Conservation (phyloP, 2,113 vertebrate genomes). For the Aleadryas rufinucha region DNA sequence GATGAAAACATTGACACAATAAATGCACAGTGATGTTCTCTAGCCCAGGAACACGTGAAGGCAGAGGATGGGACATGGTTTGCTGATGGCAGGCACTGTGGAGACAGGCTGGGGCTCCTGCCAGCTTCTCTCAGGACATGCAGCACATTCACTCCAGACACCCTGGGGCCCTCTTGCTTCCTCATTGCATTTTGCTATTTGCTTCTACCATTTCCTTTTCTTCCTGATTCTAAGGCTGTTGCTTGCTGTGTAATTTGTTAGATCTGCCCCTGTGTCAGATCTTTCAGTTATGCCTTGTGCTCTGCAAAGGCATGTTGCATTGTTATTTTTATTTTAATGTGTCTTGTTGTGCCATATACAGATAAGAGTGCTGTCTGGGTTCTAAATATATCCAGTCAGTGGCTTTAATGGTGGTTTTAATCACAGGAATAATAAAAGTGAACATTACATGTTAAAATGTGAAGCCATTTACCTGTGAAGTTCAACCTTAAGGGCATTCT, state of each 20-base stretch:
- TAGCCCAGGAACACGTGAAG: not conserved
- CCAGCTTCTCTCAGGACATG: not conserved
- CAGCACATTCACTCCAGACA: rapidly evolving
- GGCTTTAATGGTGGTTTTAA: not conserved
- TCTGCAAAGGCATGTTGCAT: not conserved
- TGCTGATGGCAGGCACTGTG: not conserved
- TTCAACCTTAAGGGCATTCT: not conserved
- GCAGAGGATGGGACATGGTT: not conserved
- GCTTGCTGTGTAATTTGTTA: not conserved
- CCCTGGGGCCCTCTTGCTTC: not conserved
- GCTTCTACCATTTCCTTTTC: slow-evolving; percentile 1
- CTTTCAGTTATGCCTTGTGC: not conserved
- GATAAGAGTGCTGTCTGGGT: not conserved
- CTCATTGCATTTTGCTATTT: not conserved
- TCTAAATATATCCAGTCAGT: not conserved
- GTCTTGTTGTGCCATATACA: not conserved
- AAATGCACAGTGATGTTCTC: not conserved
- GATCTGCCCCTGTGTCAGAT: not conserved
- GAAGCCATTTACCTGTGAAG: slow-evolving; percentile 15
- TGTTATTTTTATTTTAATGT: not conserved
- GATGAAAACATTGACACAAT: not conserved
- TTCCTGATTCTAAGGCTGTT: not conserved
- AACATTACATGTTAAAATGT: not conserved
- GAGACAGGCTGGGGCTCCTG: not conserved
- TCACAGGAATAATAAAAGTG: slow-evolving; percentile 40